Evolutionary conservation across 2,113 vertebrate species (phyloP).

Genomic region (Anolis carolinensis): DNA sequence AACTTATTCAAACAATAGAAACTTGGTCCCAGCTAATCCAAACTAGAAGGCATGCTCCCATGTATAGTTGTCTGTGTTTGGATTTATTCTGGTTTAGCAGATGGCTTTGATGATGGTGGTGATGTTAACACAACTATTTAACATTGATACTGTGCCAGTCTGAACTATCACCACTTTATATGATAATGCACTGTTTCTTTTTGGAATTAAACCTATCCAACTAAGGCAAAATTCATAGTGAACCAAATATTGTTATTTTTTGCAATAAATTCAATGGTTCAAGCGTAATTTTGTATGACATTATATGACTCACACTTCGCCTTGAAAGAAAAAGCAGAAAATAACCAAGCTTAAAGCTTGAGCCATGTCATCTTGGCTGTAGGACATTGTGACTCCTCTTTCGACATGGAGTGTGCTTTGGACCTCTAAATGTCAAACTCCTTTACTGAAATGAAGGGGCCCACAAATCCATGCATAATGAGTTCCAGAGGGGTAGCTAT

Average conservation of each 20-base stretch:
- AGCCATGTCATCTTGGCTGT: neutral
- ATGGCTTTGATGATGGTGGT: neutral
- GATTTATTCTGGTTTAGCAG: neutral
- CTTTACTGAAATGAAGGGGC: slow-evolving; percentile 9
- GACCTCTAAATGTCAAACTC: neutral
- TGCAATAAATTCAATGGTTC: neutral
- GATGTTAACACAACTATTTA: neutral
- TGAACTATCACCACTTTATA: neutral
- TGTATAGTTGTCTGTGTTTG: neutral
- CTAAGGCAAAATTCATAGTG: neutral
- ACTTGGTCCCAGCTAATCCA: neutral
- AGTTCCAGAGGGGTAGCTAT: neutral
- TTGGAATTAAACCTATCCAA: neutral
- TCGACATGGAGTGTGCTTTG: neutral
- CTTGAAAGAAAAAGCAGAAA: neutral
- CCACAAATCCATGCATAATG: neutral
- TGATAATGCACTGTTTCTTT: neutral
- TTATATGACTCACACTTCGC: neutral
- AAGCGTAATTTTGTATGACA: slow-evolving; percentile 1
- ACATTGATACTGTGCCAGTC: neutral
- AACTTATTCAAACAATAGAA: neutral
- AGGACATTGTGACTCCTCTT: neutral
- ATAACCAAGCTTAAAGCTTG: neutral
- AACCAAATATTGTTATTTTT: slow-evolving; percentile 4
- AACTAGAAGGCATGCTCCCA: neutral